Conservation (phyloP, 2,797 vertebrate genomes). For the Sebastes trivittatus region DNA sequence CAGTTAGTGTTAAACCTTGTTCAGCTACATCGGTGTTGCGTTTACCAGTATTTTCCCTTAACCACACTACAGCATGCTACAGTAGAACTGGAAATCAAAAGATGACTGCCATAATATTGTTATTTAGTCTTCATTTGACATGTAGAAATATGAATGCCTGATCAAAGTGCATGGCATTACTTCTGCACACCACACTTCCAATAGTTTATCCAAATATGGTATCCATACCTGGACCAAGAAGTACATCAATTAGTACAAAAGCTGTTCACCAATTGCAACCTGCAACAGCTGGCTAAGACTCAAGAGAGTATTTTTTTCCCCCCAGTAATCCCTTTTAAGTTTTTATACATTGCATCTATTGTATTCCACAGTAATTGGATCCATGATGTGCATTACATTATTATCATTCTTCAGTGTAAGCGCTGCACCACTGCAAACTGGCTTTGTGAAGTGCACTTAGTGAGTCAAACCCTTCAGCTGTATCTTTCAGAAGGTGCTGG, state of each 20-base stretch:
- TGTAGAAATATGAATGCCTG: conserved; percentile 10
- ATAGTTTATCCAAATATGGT: not conserved
- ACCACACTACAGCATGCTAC: not conserved
- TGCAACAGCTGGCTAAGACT: not conserved
- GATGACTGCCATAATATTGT: not conserved
- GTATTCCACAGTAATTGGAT: not conserved
- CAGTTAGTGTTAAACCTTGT: conserved; percentile 3
- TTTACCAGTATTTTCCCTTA: not conserved
- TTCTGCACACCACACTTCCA: not conserved
- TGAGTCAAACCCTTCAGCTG: conserved; percentile 10
- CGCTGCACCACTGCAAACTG: not conserved
- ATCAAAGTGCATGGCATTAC: conserved; percentile 4
- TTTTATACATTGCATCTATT: not conserved
- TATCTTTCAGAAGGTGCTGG: conserved; percentile 63
- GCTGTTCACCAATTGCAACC: not conserved
- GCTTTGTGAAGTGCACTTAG: not conserved
- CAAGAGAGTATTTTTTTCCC: not conserved
- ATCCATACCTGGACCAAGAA: not conserved
- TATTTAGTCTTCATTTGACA: not conserved
- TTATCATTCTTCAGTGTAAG: not conserved
- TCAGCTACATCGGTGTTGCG: conserved; percentile 30
- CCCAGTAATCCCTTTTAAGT: not conserved
- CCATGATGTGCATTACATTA: too few relatives aligned
- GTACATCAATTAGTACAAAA: not conserved
- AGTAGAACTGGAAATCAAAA: not conserved